These are phyloP conservation scores for Austrofundulus limnaeus DNA, from an alignment of 2,113 vertebrate genomes.

Conservation along the genomic window DNA sequence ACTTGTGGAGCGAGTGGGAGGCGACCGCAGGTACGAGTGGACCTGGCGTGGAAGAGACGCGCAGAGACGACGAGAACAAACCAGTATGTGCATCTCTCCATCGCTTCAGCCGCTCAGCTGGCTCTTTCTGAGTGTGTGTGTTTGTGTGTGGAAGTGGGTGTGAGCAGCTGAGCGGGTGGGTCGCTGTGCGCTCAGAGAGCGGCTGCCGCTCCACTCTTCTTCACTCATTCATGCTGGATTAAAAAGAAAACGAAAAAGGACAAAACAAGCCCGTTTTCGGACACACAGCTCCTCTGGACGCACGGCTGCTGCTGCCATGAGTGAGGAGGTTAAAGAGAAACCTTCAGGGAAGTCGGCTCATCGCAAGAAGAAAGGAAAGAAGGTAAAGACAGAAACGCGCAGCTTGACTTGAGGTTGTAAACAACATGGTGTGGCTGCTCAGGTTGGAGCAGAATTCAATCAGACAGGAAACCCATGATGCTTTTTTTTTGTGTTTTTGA, in stretches of 20 bases:
- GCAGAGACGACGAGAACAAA: slow-evolving; percentile 13
- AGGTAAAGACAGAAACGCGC: slow-evolving; percentile 60
- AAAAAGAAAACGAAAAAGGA: slow-evolving; percentile 18
- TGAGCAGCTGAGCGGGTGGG: slow-evolving; percentile 64
- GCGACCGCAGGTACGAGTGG: slow-evolving; percentile 45
- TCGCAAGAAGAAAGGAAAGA: slow-evolving; percentile 78
- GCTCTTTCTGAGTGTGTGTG: slow-evolving; percentile 40
- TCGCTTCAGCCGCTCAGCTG: slow-evolving; percentile 36
- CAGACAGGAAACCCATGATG: background rate
- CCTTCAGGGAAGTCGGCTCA: slow-evolving; percentile 64
- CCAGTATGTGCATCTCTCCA: slow-evolving; percentile 36
- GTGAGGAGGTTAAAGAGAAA: slow-evolving; percentile 76
- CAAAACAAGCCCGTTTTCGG: slow-evolving; percentile 4
- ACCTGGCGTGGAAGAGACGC: too few relatives aligned
- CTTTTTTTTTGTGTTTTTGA: background rate
- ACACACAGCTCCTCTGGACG: slow-evolving; percentile 42
- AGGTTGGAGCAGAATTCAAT: background rate
- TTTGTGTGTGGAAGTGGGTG: slow-evolving; percentile 66
- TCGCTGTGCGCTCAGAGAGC: slow-evolving; percentile 51
- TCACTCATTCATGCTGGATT: slow-evolving; percentile 71
- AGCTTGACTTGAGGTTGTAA: slow-evolving; percentile 42
- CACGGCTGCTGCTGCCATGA: slow-evolving; percentile 69
- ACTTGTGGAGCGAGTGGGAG: slow-evolving; percentile 68
- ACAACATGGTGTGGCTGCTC: slow-evolving; percentile 47
- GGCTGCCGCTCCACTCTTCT: slow-evolving; percentile 51